Percentiles rank a stretch among this genome's conserved stretches.
These are phyloP conservation scores for Tenthredo amoena DNA, from an alignment of 2,888 invertebrate species.

Conservation along the genomic window DNA sequence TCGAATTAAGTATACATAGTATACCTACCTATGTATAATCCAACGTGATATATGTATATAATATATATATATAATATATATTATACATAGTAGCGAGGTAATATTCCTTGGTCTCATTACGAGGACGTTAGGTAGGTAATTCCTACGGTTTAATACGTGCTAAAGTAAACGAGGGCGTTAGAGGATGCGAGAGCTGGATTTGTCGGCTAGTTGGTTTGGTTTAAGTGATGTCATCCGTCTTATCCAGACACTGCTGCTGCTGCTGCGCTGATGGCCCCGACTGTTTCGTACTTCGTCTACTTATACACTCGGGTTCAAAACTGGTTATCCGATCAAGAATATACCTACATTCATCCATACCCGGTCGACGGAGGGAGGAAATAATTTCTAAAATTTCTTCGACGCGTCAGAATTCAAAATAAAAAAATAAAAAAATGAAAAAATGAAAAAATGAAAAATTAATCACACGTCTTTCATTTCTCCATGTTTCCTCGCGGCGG, in stretches of 20 bases:
- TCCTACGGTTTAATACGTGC: not conserved
- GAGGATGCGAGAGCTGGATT: slow-evolving; percentile 74
- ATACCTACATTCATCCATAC: no score
- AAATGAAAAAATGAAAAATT: no score
- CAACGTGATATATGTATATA: not conserved
- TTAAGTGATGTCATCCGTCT: slow-evolving; percentile 78
- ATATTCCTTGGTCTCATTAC: not conserved
- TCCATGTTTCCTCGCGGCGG: no score
- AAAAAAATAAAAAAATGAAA: no score
- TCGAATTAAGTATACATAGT: slow-evolving; percentile 1
- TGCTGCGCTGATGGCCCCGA: slow-evolving; percentile 58
- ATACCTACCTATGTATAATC: no score
- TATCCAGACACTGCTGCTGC: slow-evolving; percentile 65
- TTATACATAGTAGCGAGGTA: slow-evolving; percentile 21
- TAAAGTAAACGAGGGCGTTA: slow-evolving; percentile 62
- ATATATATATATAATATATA: no score
- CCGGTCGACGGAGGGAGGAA: no score
- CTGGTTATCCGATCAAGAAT: not conserved
- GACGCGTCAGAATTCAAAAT: no score
- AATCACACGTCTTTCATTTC: not conserved
- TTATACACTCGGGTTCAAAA: slow-evolving; percentile 24
- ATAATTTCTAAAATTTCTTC: no score
- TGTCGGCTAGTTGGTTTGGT: slow-evolving; percentile 76
- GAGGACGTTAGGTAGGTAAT: not conserved
- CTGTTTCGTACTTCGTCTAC: not conserved